Percentiles rank a stretch among this genome's conserved stretches.
phyloP scores from a whole-genome alignment of 2,113 vertebrate genomes.

The Gila orcuttii region DNA sequence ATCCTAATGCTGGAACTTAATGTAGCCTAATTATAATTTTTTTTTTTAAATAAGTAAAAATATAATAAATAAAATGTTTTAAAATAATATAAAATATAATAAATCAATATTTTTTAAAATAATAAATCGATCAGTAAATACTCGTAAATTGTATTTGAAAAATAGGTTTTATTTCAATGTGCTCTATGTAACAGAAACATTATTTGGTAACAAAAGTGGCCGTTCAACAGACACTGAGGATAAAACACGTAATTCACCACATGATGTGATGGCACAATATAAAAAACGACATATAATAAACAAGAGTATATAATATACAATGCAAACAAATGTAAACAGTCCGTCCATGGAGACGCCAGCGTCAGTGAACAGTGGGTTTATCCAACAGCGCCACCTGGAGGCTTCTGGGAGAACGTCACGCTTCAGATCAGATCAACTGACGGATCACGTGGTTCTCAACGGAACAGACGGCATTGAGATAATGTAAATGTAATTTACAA shows the following conservation, averaged over 20 bases:
- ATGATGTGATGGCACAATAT: constrained; percentile 20
- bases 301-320: constrained; percentile 21
- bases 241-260: constrained; percentile 3
- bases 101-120: background rate
- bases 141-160: background rate
- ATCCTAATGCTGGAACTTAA: background rate
- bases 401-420: background rate
- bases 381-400: constrained; percentile 35
- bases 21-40: background rate
- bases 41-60: background rate
- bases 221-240: constrained; percentile 42
- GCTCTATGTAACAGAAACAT: constrained; percentile 30
- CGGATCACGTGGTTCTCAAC: background rate
- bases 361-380: background rate
- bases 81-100: background rate
- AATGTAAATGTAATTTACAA: too few relatives aligned
- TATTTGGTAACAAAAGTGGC: constrained; percentile 21
- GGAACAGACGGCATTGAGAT: too few relatives aligned
- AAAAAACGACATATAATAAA: constrained; percentile 1
- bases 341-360: constrained; percentile 38
- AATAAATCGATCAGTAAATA: background rate
- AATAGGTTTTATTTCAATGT: constrained; percentile 21
- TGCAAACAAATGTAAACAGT: constrained; percentile 26
- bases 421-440: background rate
- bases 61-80: background rate